These are phyloP conservation scores for Dasypolia templi DNA, from an alignment of 2,888 invertebrate genomes.

Conservation along the genomic window DNA sequence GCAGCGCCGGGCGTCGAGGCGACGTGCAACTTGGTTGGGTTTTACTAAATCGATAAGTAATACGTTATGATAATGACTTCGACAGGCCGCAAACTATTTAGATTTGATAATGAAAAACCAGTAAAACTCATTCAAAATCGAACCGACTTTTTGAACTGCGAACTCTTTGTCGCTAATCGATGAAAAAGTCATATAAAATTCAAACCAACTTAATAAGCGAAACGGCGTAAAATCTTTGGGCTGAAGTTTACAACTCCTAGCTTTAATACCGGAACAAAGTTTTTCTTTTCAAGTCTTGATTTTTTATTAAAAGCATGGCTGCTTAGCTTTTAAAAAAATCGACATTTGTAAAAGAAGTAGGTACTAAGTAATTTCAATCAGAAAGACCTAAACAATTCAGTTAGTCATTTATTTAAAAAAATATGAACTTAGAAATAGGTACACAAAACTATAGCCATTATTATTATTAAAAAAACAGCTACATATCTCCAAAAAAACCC, in stretches of 20 bases:
- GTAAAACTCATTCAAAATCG: constrained; percentile 12
- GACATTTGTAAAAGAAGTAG: neutral
- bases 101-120: constrained; percentile 48
- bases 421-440: constrained; percentile 4
- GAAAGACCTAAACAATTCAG: neutral
- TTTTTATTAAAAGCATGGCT: constrained; percentile 15
- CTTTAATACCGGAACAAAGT: constrained; percentile 32
- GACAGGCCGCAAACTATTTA: constrained; percentile 57
- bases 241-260: constrained; percentile 35
- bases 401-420: constrained; percentile 31
- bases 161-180: constrained; percentile 25
- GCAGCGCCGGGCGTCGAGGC: constrained; percentile 57
- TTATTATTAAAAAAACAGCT: neutral
- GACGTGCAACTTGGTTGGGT: constrained; percentile 67
- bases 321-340: neutral
- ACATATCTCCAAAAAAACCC: neutral
- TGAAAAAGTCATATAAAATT: constrained; percentile 41
- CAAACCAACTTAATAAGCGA: constrained; percentile 40
- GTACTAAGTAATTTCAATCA: neutral
- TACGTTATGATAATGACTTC: constrained; percentile 70
- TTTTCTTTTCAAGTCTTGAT: constrained; percentile 19
- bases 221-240: constrained; percentile 34
- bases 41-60: constrained; percentile 74
- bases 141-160: constrained; percentile 8
- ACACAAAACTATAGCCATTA: neutral